A percentile compares a stretch with the other conserved stretches of the same genome.
phyloP scores from a whole-genome alignment of 2,113 vertebrate genomes.

The Sturnus vulgaris region DNA sequence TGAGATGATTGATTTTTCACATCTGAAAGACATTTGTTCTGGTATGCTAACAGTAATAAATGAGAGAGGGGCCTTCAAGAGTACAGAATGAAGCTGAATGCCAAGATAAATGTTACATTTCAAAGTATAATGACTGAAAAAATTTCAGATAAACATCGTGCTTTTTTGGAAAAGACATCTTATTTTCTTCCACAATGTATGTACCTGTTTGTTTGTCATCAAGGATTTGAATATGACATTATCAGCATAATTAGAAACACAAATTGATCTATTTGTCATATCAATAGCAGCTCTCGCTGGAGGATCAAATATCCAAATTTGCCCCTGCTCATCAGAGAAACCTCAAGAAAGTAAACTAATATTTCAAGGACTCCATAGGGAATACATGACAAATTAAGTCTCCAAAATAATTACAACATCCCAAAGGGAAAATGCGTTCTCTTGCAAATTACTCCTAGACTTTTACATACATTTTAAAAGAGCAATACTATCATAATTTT shows the following conservation, averaged over 20 bases:
- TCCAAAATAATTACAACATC: constrained; percentile 48
- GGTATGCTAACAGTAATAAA: constrained; percentile 68
- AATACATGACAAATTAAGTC: constrained; percentile 47
- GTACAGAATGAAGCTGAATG: constrained; percentile 44
- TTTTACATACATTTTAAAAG: neutral
- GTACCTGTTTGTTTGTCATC: neutral
- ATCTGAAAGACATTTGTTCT: constrained; percentile 74
- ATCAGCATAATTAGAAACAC: constrained; percentile 13
- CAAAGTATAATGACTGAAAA: constrained; percentile 64
- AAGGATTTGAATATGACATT: neutral
- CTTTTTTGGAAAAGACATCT: neutral
- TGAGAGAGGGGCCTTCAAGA: constrained; percentile 36
- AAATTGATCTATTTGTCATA: constrained; percentile 30
- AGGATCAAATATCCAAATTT: constrained; percentile 43
- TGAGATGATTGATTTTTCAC: constrained; percentile 71
- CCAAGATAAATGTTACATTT: constrained; percentile 71
- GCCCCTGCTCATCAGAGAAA: constrained; percentile 24
- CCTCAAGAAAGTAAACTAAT: constrained; percentile 53
- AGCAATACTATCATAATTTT: neutral
- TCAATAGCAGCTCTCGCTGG: neutral
- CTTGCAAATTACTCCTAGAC: constrained; percentile 22
- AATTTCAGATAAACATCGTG: constrained; percentile 29
- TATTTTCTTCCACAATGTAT: neutral
- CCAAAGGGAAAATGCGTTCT: neutral
- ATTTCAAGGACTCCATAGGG: constrained; percentile 32